Conservation (phyloP, 2,113 vertebrate genomes). For the Rhea americana region DNA sequence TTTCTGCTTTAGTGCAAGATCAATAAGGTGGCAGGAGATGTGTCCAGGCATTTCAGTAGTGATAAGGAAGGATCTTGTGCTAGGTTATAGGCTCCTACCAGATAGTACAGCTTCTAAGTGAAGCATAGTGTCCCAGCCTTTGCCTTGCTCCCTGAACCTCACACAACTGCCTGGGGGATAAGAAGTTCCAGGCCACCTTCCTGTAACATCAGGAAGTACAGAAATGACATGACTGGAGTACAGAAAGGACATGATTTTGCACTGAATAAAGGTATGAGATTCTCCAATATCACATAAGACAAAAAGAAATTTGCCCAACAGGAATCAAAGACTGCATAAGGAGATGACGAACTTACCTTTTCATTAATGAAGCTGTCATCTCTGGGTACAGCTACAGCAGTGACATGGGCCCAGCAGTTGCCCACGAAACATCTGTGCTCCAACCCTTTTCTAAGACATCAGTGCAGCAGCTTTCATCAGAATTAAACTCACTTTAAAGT, state of each 20-base stretch:
- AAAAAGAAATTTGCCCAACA: background rate
- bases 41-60: background rate
- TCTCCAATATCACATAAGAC: background rate
- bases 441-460: constrained; percentile 15
- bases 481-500: constrained; percentile 1
- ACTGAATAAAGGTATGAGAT: background rate
- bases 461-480: background rate
- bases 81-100: background rate
- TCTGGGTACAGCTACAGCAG: background rate
- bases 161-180: background rate
- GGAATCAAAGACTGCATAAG: background rate
- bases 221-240: background rate
- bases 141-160: background rate
- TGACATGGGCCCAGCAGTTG: background rate
- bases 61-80: background rate
- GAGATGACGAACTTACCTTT: background rate
- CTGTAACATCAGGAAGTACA: background rate
- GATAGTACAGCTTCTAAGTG: background rate
- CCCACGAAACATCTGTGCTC: background rate
- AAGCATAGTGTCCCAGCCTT: background rate
- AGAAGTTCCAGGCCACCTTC: background rate
- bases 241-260: background rate
- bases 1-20: background rate
- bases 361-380: background rate
- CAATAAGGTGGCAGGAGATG: background rate